Evolutionary conservation across 2,888 invertebrate genomes (phyloP), one percentile per base, ranked within the genome.

Genomic region (Callosobruchus maculatus): DNA sequence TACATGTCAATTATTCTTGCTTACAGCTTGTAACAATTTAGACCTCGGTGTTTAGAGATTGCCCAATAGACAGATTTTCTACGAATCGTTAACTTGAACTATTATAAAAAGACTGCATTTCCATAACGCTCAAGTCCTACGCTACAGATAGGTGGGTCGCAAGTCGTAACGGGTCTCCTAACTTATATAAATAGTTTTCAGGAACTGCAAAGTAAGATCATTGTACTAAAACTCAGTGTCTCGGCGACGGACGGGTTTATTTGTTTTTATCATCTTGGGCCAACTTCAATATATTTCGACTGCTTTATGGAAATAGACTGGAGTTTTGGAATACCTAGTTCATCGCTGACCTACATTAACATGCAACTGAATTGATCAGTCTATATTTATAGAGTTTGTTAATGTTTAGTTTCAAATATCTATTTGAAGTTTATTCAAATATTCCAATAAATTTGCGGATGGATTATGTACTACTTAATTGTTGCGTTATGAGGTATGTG

Each of bases 201-300:
- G 78, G 78, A 80, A 80, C 76, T 75, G 75, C 73, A 76, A 76
- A 74, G 72, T 74, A 71, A 74, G 74, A 75, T 75, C 77, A 71
- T 73, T 72, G 74, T 73, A 71, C 76, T 74, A 76, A 75, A 76
- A 78, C 73, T 72, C 71, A 70, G 73, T 70, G 70, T 30, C 72
- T 72, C 71, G 70, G 70, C 22, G 22, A 5, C 73, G 69, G 68
- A 68, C 71, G 71, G 71, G 73, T 75, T 75, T 71, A 71, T 70
- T 71, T 71, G 71, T 67, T 75, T 71, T 22, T 73, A 30, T 69
- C 49, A 49, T 18, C 13, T 13, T 49, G 13, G 49, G 13, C 7
- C 49, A 49, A 49, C 49, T 49, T 49, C 49, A 3, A 49, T 49
- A 49, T 13, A 49, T 49, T 18, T 49, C 9, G 49, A 49, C 49